A percentile compares a stretch with the other conserved stretches of the same genome.
These are phyloP conservation scores for Hycleus phaleratus DNA, from an alignment of 1,140 invertebrate species.

Conservation along the genomic window DNA sequence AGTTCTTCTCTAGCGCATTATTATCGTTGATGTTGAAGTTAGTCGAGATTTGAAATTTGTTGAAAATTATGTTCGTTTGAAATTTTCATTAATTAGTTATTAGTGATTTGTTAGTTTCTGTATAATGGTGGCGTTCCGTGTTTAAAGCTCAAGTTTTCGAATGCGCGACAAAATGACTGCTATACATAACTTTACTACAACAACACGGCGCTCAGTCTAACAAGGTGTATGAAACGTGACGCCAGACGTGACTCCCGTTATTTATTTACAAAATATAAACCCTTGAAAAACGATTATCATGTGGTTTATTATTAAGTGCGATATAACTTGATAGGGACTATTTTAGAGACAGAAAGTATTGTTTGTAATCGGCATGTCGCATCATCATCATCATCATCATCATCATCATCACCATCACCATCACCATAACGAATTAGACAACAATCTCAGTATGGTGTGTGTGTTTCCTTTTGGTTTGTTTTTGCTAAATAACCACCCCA, in stretches of 20 bases:
- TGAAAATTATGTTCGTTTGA: too few relatives aligned
- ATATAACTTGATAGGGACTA: slow-evolving; percentile 10
- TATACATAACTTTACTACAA: slow-evolving; percentile 9
- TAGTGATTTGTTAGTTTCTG: too few relatives aligned
- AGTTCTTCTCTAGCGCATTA: too few relatives aligned
- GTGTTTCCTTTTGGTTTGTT: not conserved
- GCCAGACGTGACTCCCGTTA: not conserved
- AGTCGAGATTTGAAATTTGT: too few relatives aligned
- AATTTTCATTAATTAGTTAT: too few relatives aligned
- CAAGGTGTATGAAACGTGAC: slow-evolving; percentile 15
- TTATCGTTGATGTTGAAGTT: too few relatives aligned
- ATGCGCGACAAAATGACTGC: slow-evolving; percentile 15
- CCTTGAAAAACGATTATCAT: not conserved
- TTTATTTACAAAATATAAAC: too few relatives aligned
- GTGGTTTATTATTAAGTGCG: slow-evolving; percentile 8
- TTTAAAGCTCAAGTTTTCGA: slow-evolving; percentile 14
- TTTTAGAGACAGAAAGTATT: too few relatives aligned
- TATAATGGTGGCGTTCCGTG: slow-evolving; percentile 6
- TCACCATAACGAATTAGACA: slow-evolving; percentile 11
- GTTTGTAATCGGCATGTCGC: slow-evolving; percentile 3
- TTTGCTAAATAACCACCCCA: too few relatives aligned
- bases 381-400: too few relatives aligned
- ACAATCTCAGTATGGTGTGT: slow-evolving; percentile 13
- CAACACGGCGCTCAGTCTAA: slow-evolving; percentile 14
- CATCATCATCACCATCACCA: too few relatives aligned